Evolutionary conservation across 2,888 invertebrate genomes (phyloP).

Genomic region (Odontothrips loti): DNA sequence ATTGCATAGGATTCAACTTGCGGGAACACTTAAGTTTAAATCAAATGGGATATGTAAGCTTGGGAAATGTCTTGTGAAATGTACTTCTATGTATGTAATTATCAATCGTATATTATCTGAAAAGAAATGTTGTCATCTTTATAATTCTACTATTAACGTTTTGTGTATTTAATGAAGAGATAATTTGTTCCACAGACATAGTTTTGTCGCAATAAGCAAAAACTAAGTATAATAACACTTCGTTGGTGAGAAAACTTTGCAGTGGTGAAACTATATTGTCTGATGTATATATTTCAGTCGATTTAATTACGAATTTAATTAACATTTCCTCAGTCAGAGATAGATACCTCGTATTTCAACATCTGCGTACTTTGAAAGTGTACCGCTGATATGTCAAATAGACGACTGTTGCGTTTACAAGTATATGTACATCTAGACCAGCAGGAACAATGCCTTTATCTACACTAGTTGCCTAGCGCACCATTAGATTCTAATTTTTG

Average conservation of each 20-base stretch:
- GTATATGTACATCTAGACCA: no score
- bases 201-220: no score
- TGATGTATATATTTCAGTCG: background rate
- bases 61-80: background rate
- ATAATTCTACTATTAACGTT: no score
- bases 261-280: slow-evolving; percentile 2
- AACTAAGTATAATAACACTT: no score
- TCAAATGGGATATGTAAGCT: background rate
- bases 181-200: no score
- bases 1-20: background rate
- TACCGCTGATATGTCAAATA: background rate
- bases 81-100: no score
- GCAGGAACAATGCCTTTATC: background rate
- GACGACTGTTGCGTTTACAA: background rate
- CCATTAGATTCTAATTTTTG: background rate
- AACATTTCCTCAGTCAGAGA: slow-evolving; percentile 2
- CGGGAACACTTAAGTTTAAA: background rate
- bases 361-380: background rate
- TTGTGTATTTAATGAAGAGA: no score
- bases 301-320: background rate
- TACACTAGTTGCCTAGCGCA: background rate
- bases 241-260: background rate
- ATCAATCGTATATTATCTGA: no score
- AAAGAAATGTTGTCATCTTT: no score
- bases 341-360: background rate